Percentiles rank a stretch among this genome's conserved stretches.
Conservation (phyloP, 1,140 invertebrate genomes). For the Hycleus cichorii region DNA sequence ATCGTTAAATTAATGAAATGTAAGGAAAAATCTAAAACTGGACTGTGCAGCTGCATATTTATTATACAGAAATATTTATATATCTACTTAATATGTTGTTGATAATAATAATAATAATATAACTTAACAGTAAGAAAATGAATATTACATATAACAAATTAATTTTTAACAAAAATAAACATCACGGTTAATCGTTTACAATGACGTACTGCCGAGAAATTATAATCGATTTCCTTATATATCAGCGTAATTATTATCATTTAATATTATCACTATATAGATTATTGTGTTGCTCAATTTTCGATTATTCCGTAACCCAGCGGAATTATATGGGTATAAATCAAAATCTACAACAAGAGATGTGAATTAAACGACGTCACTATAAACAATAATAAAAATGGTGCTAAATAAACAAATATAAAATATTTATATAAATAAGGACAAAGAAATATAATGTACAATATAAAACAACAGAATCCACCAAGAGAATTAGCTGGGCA, state of each 20-base stretch:
- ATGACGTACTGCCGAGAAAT: conserved; percentile 1
- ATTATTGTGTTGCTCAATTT: not conserved
- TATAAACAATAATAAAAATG: conserved; percentile 17
- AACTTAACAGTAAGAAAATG: conserved; percentile 29
- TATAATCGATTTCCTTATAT: too few relatives aligned
- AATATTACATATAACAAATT: conserved; percentile 23
- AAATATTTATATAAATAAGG: conserved; percentile 13
- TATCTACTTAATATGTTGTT: conserved; percentile 31
- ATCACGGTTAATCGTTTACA: conserved; percentile 14
- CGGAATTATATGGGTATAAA: conserved; percentile 4
- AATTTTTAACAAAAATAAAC: conserved; percentile 27
- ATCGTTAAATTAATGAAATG: not conserved
- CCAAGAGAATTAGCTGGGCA: too few relatives aligned
- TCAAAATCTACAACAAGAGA: conserved; percentile 1
- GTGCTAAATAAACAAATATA: conserved; percentile 11
- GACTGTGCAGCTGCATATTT: conserved; percentile 32
- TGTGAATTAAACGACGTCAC: conserved; percentile 11
- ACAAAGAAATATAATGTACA: conserved; percentile 10
- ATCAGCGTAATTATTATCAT: too few relatives aligned
- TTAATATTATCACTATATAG: too few relatives aligned
- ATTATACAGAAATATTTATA: conserved; percentile 34
- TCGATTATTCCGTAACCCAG: conserved; percentile 5
- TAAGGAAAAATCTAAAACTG: conserved; percentile 30
- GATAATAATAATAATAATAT: conserved; percentile 3
- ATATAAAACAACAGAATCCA: conserved; percentile 11